A percentile compares a stretch with the other conserved stretches of the same genome.
Conservation (phyloP, 2,113 vertebrate species). For the Nyctereutes procyonoides region DNA sequence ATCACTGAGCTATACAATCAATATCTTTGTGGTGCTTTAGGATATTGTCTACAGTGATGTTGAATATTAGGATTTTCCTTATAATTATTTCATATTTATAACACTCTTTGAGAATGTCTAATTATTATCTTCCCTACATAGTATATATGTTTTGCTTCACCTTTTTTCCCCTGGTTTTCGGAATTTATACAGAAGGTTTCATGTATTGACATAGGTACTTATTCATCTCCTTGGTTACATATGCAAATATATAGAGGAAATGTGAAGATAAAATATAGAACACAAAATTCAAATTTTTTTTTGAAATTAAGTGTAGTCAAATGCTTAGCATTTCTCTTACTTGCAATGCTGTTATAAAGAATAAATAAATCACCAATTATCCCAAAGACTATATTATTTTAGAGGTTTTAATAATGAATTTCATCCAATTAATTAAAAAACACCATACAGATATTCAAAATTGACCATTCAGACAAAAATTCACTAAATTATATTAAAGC, state of each 20-base stretch:
- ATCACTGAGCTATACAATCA: neutral
- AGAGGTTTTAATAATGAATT: slow-evolving; percentile 37
- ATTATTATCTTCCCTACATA: neutral
- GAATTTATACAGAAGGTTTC: neutral
- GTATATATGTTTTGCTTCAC: neutral
- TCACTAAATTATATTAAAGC: slow-evolving; percentile 21
- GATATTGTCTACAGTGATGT: neutral
- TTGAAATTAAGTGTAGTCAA: slow-evolving; percentile 49
- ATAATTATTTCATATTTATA: slow-evolving; percentile 15
- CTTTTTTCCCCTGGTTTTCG: neutral
- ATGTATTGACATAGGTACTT: neutral
- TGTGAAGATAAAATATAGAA: slow-evolving; percentile 31
- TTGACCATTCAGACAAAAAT: neutral
- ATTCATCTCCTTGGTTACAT: slow-evolving; percentile 47
- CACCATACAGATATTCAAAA: neutral
- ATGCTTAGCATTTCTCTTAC: neutral
- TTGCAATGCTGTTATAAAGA: neutral
- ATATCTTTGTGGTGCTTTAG: neutral
- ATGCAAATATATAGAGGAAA: slow-evolving; percentile 23
- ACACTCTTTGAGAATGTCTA: slow-evolving; percentile 31
- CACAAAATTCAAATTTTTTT: slow-evolving; percentile 34
- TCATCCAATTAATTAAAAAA: slow-evolving; percentile 31
- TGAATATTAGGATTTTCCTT: slow-evolving; percentile 17
- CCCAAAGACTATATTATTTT: neutral
- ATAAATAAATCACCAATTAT: slow-evolving; percentile 40